A percentile compares a stretch with the other conserved stretches of the same genome.
phyloP scores from a whole-genome alignment of 2,797 vertebrate genomes.

The Peromyscus attwateri region DNA sequence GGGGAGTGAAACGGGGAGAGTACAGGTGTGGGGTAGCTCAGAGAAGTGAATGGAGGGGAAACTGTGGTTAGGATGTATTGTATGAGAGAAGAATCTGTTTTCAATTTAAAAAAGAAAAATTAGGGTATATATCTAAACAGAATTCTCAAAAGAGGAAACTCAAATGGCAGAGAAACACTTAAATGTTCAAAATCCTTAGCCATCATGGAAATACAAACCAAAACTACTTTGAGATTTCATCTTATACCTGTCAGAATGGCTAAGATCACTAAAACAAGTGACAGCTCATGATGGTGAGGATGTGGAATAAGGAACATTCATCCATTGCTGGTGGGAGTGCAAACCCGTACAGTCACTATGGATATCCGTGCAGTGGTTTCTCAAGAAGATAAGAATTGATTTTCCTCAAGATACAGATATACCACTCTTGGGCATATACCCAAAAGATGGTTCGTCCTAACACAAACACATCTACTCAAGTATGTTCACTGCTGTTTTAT shows the following conservation, averaged over 20 bases:
- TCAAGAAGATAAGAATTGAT: background rate
- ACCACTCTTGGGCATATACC: background rate
- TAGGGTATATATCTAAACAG: too few relatives aligned
- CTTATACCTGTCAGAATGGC: background rate
- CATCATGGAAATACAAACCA: background rate
- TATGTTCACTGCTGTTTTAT: background rate
- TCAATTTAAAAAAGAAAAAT: too few relatives aligned
- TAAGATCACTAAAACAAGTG: background rate
- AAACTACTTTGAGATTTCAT: background rate
- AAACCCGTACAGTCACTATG: background rate
- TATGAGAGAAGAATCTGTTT: too few relatives aligned
- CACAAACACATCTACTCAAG: background rate
- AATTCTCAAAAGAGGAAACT: too few relatives aligned
- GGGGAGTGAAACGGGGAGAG: too few relatives aligned
- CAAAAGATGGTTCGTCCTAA: background rate
- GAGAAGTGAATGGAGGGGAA: too few relatives aligned
- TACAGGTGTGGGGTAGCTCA: too few relatives aligned
- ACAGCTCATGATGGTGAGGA: too few relatives aligned
- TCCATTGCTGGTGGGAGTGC: background rate
- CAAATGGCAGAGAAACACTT: background rate
- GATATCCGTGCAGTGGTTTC: background rate
- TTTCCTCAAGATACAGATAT: background rate
- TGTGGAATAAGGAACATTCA: background rate
- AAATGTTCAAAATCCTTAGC: too few relatives aligned
- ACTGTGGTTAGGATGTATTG: too few relatives aligned